These are phyloP conservation scores for Poecilobothrus nobilitatus DNA, from an alignment of 2,888 invertebrate genomes.

Conservation along the genomic window DNA sequence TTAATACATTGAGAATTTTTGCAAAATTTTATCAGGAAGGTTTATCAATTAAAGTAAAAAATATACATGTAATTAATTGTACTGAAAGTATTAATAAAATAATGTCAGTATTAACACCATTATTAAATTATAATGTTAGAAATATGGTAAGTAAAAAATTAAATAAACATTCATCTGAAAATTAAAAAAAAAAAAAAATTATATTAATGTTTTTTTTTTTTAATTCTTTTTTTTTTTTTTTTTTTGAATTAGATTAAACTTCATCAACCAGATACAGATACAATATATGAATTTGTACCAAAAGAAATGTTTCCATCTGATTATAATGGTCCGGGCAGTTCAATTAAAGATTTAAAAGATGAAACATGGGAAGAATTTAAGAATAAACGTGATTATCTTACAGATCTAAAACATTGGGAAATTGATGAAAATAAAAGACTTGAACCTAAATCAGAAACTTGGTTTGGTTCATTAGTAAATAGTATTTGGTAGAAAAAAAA, in stretches of 20 bases:
- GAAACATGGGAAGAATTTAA: background rate
- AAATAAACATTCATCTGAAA: background rate
- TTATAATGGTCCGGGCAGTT: constrained; percentile 51
- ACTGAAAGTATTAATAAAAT: constrained; percentile 52
- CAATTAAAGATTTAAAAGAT: constrained; percentile 35
- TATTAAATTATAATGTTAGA: constrained; percentile 52
- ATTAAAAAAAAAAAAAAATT: too few species aligned
- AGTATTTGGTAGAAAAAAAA: background rate
- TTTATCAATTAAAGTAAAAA: constrained; percentile 56
- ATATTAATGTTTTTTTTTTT: background rate
- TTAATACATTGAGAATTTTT: constrained; percentile 53
- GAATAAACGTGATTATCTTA: constrained; percentile 47
- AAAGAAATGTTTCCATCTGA: constrained; percentile 53
- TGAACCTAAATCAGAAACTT: background rate
- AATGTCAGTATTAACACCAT: constrained; percentile 51
- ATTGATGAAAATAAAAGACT: constrained; percentile 43
- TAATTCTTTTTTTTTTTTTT: background rate
- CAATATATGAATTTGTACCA: constrained; percentile 51
- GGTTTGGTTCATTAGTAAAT: background rate
- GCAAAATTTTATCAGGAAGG: constrained; percentile 62
- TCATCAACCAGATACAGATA: constrained; percentile 49
- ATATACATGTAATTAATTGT: constrained; percentile 58
- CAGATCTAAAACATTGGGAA: constrained; percentile 52
- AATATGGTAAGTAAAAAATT: constrained; percentile 44
- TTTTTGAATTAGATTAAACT: constrained; percentile 46